Evolutionary conservation across 2,888 invertebrate species (phyloP).

Genomic region (Plagodis dolabraria): DNA sequence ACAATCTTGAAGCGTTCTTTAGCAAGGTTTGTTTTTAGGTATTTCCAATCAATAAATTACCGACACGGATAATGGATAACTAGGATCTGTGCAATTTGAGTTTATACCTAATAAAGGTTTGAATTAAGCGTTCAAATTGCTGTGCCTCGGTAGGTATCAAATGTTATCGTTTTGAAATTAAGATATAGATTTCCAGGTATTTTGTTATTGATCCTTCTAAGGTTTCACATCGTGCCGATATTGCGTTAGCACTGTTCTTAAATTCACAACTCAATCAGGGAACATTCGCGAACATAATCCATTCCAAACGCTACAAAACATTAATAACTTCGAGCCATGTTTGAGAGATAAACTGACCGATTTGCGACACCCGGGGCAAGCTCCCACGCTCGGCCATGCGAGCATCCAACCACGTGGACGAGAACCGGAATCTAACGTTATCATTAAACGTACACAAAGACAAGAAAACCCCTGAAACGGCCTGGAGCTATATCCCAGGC

Average conservation of each 20-base stretch:
- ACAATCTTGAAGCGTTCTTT: constrained; percentile 1
- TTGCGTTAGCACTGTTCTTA: neutral
- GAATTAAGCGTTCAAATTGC: too few relatives aligned
- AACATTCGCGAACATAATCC: constrained; percentile 5
- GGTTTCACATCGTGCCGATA: neutral
- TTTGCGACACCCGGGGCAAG: constrained; percentile 62
- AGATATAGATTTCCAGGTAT: neutral
- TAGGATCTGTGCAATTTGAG: too few relatives aligned
- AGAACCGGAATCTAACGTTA: constrained; percentile 42
- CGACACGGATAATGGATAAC: too few relatives aligned
- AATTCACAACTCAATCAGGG: constrained; percentile 18
- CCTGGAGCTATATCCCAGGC: constrained; percentile 68
- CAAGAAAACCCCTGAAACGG: constrained; percentile 46
- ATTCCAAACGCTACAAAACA: constrained; percentile 2
- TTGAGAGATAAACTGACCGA: constrained; percentile 30
- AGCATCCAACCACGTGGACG: constrained; percentile 23
- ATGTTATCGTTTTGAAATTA: neutral
- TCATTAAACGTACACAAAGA: constrained; percentile 35
- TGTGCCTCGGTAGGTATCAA: neutral
- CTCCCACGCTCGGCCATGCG: constrained; percentile 65
- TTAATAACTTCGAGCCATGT: constrained; percentile 19
- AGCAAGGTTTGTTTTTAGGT: too few relatives aligned
- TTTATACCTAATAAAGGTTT: too few relatives aligned
- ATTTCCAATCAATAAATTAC: too few relatives aligned
- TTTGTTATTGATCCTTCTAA: neutral